Percentiles rank a stretch among this genome's conserved stretches.
These are phyloP conservation scores for Xiphophorus couchianus DNA, from an alignment of 2,113 vertebrate species.

Conservation along the genomic window DNA sequence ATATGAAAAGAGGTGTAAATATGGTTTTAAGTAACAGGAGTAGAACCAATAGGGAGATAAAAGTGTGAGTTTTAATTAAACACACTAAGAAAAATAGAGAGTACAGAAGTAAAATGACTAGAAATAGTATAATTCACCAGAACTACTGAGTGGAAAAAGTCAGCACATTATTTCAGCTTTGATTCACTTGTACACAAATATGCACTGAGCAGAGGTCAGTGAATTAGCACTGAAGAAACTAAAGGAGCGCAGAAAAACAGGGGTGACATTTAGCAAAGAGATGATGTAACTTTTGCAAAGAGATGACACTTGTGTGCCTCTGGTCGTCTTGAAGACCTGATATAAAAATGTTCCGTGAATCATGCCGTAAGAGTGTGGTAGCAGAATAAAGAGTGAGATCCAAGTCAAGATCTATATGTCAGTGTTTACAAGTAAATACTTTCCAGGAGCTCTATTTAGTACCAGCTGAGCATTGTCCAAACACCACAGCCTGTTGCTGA, in stretches of 20 bases:
- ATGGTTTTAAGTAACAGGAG: not conserved
- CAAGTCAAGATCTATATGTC: not conserved
- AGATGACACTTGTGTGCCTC: not conserved
- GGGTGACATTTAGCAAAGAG: slow-evolving; percentile 18
- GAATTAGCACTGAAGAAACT: slow-evolving; percentile 12
- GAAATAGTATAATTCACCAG: slow-evolving; percentile 17
- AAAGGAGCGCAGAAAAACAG: not conserved
- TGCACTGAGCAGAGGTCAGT: not conserved
- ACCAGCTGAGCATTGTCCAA: no score
- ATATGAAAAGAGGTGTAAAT: not conserved
- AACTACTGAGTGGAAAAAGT: slow-evolving; percentile 26
- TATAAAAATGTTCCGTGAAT: not conserved
- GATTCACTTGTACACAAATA: not conserved
- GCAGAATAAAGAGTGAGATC: no score
- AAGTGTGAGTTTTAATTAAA: not conserved
- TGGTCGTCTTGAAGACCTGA: not conserved
- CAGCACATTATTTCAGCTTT: slow-evolving; percentile 13
- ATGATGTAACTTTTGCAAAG: slow-evolving; percentile 15
- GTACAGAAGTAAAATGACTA: slow-evolving; percentile 4
- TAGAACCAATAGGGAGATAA: not conserved
- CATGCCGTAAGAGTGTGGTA: not conserved
- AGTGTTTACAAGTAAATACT: not conserved
- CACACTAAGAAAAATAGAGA: not conserved
- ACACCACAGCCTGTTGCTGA: no score
- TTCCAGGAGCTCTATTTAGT: no score